Evolutionary conservation across 1,140 invertebrate genomes (phyloP).

Genomic region (Camponotus pennsylvanicus): DNA sequence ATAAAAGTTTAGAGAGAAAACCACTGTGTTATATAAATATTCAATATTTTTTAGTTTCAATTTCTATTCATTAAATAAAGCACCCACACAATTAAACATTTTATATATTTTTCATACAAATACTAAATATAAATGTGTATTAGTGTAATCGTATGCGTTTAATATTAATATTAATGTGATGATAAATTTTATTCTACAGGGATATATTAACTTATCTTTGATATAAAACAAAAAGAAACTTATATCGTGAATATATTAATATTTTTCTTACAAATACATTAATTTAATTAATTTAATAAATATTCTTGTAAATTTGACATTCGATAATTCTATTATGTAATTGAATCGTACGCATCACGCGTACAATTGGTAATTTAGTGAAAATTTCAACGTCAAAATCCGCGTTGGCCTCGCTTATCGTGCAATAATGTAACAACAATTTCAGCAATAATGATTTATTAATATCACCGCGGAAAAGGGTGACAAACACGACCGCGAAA

Average conservation of each 20-base stretch:
- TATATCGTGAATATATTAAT: not conserved
- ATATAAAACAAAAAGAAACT: not conserved
- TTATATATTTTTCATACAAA: constrained; percentile 9
- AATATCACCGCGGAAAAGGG: constrained; percentile 56
- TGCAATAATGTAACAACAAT: constrained; percentile 59
- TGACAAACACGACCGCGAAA: constrained; percentile 54
- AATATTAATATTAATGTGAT: constrained; percentile 8
- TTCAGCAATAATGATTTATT: constrained; percentile 61
- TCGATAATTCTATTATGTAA: constrained; percentile 53
- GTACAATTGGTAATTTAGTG: constrained; percentile 49
- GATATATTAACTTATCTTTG: not conserved
- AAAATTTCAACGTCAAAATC: constrained; percentile 61
- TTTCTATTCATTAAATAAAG: not conserved
- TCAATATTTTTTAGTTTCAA: not conserved
- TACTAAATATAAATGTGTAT: not conserved
- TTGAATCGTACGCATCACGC: constrained; percentile 44
- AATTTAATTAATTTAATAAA: constrained; percentile 42
- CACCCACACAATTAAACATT: not conserved
- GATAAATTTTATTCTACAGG: not conserved
- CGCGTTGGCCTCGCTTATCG: constrained; percentile 36
- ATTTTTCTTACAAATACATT: constrained; percentile 2
- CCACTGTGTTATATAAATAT: not conserved
- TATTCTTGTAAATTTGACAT: constrained; percentile 35
- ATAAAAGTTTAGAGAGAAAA: constrained; percentile 21
- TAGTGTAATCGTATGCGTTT: not conserved